Percentiles rank a stretch among this genome's conserved stretches.
phyloP scores from a whole-genome alignment of 2,797 vertebrate genomes.

The Neosilurus hyrtlii region DNA sequence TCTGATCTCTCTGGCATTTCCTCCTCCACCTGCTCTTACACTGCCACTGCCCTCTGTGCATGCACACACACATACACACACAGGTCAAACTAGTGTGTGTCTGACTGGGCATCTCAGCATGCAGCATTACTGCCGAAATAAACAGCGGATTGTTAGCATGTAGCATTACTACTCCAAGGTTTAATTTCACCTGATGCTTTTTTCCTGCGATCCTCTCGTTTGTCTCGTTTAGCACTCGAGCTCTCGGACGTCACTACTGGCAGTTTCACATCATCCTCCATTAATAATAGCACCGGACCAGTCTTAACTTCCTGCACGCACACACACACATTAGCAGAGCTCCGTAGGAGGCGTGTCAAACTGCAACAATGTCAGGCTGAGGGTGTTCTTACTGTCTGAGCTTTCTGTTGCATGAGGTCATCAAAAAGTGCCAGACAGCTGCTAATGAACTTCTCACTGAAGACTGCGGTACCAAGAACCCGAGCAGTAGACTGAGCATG shows the following conservation, averaged over 20 bases:
- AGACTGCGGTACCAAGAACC: slow-evolving; percentile 82
- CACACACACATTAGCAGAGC: not conserved
- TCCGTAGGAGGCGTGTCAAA: not conserved
- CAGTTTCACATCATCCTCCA: slow-evolving; percentile 90
- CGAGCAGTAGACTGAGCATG: slow-evolving; percentile 75
- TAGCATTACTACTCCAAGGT: not conserved
- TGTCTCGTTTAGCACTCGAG: slow-evolving; percentile 82
- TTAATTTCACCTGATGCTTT: slow-evolving; percentile 79
- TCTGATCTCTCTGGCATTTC: slow-evolving; percentile 89
- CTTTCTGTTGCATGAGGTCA: slow-evolving; percentile 87
- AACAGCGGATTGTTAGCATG: not conserved
- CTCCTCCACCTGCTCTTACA: slow-evolving; percentile 78
- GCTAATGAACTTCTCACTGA: slow-evolving; percentile 90
- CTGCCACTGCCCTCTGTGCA: slow-evolving; percentile 85
- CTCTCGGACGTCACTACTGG: slow-evolving; percentile 71
- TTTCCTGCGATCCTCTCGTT: slow-evolving; percentile 87
- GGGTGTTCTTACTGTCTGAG: slow-evolving; percentile 87
- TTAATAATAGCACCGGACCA: slow-evolving; percentile 87
- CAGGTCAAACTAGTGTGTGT: not conserved
- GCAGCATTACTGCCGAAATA: not conserved
- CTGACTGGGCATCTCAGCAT: not conserved
- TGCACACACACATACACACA: slow-evolving; percentile 20
- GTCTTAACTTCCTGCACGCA: slow-evolving; percentile 83
- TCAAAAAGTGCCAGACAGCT: slow-evolving; percentile 81
- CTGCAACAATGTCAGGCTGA: not conserved